A percentile compares a stretch with the other conserved stretches of the same genome.
phyloP scores from a whole-genome alignment of 2,113 vertebrate genomes.

The Tenrec ecaudatus region DNA sequence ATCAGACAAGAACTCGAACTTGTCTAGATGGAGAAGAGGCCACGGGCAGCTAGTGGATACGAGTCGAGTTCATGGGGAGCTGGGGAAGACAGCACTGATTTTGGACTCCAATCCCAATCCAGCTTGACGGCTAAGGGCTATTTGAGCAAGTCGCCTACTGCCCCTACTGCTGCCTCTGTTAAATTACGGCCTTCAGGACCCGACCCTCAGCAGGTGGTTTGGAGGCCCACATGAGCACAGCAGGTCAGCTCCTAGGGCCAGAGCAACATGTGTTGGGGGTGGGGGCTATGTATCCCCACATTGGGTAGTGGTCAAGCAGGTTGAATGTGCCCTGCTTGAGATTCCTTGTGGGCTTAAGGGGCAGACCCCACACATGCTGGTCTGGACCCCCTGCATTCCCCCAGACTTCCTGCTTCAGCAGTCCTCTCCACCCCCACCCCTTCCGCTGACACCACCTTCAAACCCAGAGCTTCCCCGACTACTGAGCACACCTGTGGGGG shows the following conservation, averaged over 20 bases:
- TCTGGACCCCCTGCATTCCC: slow-evolving; percentile 7
- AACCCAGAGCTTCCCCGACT: slow-evolving; percentile 58
- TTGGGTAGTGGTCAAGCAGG: neutral
- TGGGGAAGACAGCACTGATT: slow-evolving; percentile 42
- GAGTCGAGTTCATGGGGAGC: slow-evolving; percentile 36
- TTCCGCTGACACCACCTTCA: slow-evolving; percentile 7
- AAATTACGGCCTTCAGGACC: neutral
- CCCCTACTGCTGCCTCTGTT: slow-evolving; percentile 21
- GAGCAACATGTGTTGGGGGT: neutral
- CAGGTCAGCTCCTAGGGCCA: neutral
- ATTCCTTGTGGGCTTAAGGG: neutral
- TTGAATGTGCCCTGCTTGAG: neutral
- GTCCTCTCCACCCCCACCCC: neutral
- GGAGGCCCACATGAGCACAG: slow-evolving; percentile 22
- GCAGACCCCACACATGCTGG: neutral
- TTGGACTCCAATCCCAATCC: slow-evolving; percentile 40
- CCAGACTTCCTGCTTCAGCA: slow-evolving; percentile 1
- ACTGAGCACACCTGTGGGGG: slow-evolving; percentile 62
- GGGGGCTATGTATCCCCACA: neutral
- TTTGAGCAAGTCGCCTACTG: neutral
- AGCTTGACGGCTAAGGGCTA: neutral
- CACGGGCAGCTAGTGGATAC: slow-evolving; percentile 24
- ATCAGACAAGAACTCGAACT: slow-evolving; percentile 16
- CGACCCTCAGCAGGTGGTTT: neutral
- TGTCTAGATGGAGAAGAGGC: neutral